A percentile compares a stretch with the other conserved stretches of the same genome.
These are phyloP conservation scores for Tipula unca DNA, from an alignment of 2,888 invertebrate species.

Conservation along the genomic window DNA sequence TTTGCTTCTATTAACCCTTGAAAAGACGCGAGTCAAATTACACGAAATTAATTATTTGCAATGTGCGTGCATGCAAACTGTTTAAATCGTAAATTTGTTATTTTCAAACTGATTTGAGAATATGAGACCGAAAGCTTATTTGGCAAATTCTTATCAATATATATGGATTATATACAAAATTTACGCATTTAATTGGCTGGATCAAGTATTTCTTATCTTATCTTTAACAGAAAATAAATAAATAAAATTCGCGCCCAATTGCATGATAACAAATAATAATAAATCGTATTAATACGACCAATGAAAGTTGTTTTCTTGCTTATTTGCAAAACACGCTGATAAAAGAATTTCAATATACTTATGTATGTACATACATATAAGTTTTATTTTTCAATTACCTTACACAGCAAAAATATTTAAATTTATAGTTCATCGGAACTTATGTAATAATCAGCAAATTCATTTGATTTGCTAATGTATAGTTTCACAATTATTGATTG, in stretches of 20 bases:
- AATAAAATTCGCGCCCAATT: background rate
- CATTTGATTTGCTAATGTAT: background rate
- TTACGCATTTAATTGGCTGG: background rate
- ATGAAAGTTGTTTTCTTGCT: background rate
- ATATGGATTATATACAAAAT: background rate
- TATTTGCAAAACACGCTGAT: background rate
- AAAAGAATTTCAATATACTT: background rate
- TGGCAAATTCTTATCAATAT: background rate
- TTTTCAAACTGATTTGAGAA: background rate
- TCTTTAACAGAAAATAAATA: background rate
- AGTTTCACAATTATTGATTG: background rate
- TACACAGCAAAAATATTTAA: background rate
- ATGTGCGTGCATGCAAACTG: too few relatives aligned
- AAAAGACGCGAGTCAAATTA: background rate
- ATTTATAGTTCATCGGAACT: background rate
- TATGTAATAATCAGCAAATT: constrained; percentile 8
- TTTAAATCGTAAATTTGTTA: too few relatives aligned
- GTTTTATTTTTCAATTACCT: background rate
- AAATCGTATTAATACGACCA: background rate
- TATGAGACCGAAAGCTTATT: background rate
- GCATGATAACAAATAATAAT: background rate
- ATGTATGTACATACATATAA: too few relatives aligned
- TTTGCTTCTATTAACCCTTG: background rate
- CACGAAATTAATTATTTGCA: background rate
- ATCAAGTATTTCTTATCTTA: background rate